Evolutionary conservation across 1,140 invertebrate species (phyloP).

Genomic region (Tetranychus cinnabarinus): DNA sequence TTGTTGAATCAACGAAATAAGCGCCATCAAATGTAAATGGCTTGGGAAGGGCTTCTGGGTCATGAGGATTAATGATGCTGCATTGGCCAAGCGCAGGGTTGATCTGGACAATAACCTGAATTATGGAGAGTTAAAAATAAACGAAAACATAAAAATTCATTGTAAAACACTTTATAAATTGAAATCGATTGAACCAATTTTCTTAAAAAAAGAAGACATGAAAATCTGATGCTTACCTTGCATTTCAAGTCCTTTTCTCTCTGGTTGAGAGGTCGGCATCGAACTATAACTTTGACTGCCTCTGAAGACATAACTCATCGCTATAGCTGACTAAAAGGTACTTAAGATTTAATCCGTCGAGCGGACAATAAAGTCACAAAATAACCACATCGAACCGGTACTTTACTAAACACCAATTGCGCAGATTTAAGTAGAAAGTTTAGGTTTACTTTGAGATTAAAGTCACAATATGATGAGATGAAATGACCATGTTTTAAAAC

Average conservation of each 20-base stretch:
- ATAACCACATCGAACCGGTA: no score
- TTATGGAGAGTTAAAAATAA: conserved; percentile 11
- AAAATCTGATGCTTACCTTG: conserved; percentile 28
- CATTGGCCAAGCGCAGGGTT: conserved; percentile 30
- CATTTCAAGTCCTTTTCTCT: conserved; percentile 44
- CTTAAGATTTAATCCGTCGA: no score
- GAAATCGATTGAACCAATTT: neutral
- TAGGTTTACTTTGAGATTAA: no score
- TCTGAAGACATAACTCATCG: conserved; percentile 27
- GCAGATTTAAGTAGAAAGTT: no score
- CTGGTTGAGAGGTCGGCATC: conserved; percentile 71
- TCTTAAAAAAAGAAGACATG: neutral
- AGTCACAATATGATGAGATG: no score
- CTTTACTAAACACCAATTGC: no score
- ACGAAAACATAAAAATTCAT: conserved; percentile 3
- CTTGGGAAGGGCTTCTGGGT: conserved; percentile 35
- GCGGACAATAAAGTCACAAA: no score
- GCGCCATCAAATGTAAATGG: conserved; percentile 48
- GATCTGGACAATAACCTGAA: conserved; percentile 46
- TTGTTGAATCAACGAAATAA: conserved; percentile 32
- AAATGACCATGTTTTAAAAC: no score
- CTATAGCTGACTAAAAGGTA: no score
- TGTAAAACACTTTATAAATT: neutral
- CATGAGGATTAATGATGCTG: conserved; percentile 31
- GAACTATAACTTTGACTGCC: conserved; percentile 66